Evolutionary conservation across 2,113 vertebrate genomes (phyloP), one percentile per base, ranked within the genome.

Genomic region (Abramis brama): DNA sequence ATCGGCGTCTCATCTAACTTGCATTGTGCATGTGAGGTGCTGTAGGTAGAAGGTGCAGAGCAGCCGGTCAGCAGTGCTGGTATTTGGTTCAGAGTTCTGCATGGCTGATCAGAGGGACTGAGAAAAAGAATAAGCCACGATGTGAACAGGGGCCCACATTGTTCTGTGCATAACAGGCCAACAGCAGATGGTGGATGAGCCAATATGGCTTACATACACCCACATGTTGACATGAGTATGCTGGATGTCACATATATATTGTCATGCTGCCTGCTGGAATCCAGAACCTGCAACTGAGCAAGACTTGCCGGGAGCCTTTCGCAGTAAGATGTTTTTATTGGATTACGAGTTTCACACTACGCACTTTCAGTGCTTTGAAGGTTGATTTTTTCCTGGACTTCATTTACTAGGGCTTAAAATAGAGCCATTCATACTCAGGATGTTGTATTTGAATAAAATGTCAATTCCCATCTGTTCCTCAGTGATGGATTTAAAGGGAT

Each of bases 71-170:
- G 50, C 77, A 78, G 86, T 79, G 33, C 62, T 74, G 79, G 73
- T 82, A 83, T 89, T 89, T 85, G 55, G 82, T 57, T 85, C 13
- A 12, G 75, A 19, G 85, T 87, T 87, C 79, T 87, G 86, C 79
- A 82, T 85, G 85, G 55, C 23, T 76, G 83, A 87, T 89, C 85
- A 86, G 70, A 87, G 55, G 55, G 64, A 74, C 30, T 2, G 30
- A 73, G 79, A 25, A 55, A 57, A 79, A 82, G 36, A 88, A 86
- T 25, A 82, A 77, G 71, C 57, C 36, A 64, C 43, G 19, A 79
- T 50, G 80, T 87, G 52, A 55, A 82, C 30, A 66, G 70, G 70
- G 83, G 47, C 85, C 79, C 82, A 71, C 87, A 86, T 88, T 86
- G 77, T 89, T 70, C 11, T 43, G 50, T 77, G 12, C 47, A 47